Evolutionary conservation across 2,113 vertebrate genomes (phyloP), one percentile per base, ranked within the genome.

Genomic region (Grammomys dolichurus): DNA sequence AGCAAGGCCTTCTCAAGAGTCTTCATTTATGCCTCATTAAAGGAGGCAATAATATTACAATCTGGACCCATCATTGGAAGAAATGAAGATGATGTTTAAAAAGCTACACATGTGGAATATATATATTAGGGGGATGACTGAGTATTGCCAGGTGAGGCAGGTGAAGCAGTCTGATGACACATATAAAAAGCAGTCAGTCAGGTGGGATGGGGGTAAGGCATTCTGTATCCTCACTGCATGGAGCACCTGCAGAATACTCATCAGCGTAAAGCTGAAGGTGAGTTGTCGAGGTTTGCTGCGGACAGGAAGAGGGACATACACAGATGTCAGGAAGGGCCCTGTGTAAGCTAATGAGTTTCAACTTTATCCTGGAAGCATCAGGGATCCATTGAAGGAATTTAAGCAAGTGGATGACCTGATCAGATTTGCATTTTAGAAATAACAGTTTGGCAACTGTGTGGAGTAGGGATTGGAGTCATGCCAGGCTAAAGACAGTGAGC

Each of bases 401-500:
- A 70, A 87, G 85, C 16, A 76, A 24, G 43, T 33, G n/a, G 67
- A 31, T 31, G 84, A 60, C 80, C 81, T 63, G 84, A 87, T 87
- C 24, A 24, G 87, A 93, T 95, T 33, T 92, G 63, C 26, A 46
- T 87, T 84, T 84, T 75, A 92, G 75, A 93, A 85, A 85, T 20
- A 96, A 73, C 69, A 56, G 26, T 65, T 7, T 69, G 73, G 90
- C 90, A 94, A 70, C 75, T n/a, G 54, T 56, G 46, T 63, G 31
- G 36, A 69, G 63, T 14, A 16, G 31, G 51, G 73, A 16, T 24
- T 95, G 95, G 95, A 91, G 31, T 20, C 11, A 0, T 33, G 92
- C 92, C 94, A 96, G 82, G 40, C 17, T 91, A 16, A 31, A 89
- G 87, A 77, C 48, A n/a, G 31, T 0, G 28, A 91, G 60, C 72